Percentiles rank a stretch among this genome's conserved stretches.
Evolutionary conservation across 2,888 invertebrate genomes (phyloP).

Genomic region (Ochlodes sylvanus): DNA sequence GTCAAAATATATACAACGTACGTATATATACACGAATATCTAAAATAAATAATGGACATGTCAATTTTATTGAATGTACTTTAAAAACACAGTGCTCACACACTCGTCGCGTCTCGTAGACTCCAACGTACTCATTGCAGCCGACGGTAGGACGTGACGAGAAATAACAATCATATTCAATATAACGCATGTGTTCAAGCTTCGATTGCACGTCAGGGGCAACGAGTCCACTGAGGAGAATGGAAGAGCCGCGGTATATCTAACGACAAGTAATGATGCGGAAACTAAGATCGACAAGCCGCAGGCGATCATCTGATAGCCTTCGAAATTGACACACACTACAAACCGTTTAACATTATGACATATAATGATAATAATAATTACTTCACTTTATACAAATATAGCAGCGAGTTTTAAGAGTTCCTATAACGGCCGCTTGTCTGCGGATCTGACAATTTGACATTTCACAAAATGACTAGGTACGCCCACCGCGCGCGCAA

Average conservation of each 20-base stretch:
- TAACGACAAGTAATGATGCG: conserved; percentile 22
- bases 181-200: conserved; percentile 12
- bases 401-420: conserved; percentile 91
- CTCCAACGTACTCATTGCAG: conserved; percentile 15
- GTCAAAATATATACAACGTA: conserved; percentile 74
- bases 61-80: conserved; percentile 80
- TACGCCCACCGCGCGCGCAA: conserved; percentile 69
- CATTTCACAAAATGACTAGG: conserved; percentile 85
- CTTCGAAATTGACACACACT: conserved; percentile 83
- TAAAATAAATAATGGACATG: conserved; percentile 82
- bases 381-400: conserved; percentile 88
- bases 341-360: conserved; percentile 79
- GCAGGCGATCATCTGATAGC: conserved; percentile 75
- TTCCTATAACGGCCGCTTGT: conserved; percentile 87
- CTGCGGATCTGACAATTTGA: conserved; percentile 82
- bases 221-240: conserved; percentile 4
- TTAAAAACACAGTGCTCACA: conserved; percentile 66
- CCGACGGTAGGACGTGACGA: conserved; percentile 14
- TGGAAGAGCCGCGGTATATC: conserved; percentile 14
- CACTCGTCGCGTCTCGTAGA: conserved; percentile 60
- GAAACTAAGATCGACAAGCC: conserved; percentile 43
- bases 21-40: conserved; percentile 75
- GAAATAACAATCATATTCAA: conserved; percentile 19
- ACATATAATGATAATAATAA: conserved; percentile 81
- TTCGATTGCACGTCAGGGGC: neutral